phyloP scores from a whole-genome alignment of 2,113 vertebrate genomes.

The Motacilla alba region DNA sequence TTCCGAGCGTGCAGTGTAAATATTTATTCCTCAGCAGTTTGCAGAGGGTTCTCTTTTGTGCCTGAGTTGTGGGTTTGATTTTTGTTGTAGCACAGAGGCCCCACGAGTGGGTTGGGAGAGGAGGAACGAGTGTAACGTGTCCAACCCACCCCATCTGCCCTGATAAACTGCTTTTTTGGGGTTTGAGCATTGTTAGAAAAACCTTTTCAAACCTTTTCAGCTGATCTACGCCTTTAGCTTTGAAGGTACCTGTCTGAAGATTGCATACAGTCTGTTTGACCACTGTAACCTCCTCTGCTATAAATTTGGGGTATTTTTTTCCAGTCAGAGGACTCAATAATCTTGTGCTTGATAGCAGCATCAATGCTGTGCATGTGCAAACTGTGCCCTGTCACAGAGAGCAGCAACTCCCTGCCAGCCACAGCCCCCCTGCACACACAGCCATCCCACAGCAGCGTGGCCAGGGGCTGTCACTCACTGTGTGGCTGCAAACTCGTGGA shows the following conservation, averaged over 20 bases:
- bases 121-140: slow-evolving; percentile 58
- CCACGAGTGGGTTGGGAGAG: slow-evolving; percentile 47
- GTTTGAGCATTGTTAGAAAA: background rate
- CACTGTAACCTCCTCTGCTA: background rate
- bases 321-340: background rate
- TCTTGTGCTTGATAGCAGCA: background rate
- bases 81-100: slow-evolving; percentile 46
- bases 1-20: slow-evolving; percentile 77
- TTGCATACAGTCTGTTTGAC: background rate
- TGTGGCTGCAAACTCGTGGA: background rate
- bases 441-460: background rate
- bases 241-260: background rate
- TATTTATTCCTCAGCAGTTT: slow-evolving; percentile 74
- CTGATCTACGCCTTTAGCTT: background rate
- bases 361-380: background rate
- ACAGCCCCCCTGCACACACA: background rate
- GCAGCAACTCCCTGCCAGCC: background rate
- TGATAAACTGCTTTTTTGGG: background rate
- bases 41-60: slow-evolving; percentile 51
- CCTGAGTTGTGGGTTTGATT: slow-evolving; percentile 9
- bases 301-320: background rate
- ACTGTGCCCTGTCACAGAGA: background rate
- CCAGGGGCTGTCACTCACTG: background rate
- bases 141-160: slow-evolving; percentile 54
- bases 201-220: background rate